phyloP scores from a whole-genome alignment of 2,888 invertebrate species.

The Drosophila ustulata region DNA sequence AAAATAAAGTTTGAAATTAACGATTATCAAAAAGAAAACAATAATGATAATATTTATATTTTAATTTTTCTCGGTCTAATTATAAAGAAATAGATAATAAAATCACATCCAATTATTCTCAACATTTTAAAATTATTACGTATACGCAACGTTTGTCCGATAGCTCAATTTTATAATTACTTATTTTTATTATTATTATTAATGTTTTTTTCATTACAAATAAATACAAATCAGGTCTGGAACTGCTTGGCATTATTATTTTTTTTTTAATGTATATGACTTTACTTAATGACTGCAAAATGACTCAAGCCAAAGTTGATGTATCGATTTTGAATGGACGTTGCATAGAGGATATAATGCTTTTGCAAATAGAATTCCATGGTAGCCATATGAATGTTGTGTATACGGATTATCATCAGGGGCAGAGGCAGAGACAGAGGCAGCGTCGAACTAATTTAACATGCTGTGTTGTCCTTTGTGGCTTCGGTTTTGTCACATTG shows the following conservation, averaged over 20 bases:
- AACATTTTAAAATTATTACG: too few species aligned
- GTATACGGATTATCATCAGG: conserved; percentile 18
- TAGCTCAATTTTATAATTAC: too few species aligned
- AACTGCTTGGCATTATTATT: background rate
- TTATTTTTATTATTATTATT: too few species aligned
- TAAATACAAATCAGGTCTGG: too few species aligned
- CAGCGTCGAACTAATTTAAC: conserved; percentile 60
- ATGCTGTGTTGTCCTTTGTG: conserved; percentile 70
- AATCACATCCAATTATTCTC: too few species aligned
- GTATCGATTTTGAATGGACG: conserved; percentile 7
- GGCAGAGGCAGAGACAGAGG: conserved; percentile 25
- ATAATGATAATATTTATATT: too few species aligned
- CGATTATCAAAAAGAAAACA: too few species aligned
- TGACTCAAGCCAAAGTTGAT: background rate
- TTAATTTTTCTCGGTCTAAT: too few species aligned
- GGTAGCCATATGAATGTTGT: conserved; percentile 4
- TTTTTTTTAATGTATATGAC: background rate
- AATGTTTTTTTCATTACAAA: too few species aligned
- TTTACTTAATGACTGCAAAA: background rate
- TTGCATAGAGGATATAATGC: conserved; percentile 1
- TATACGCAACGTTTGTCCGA: too few species aligned
- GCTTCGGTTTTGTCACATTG: conserved; percentile 73
- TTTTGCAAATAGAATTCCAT: conserved; percentile 6
- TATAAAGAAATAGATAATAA: too few species aligned
- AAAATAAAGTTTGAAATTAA: too few species aligned